phyloP scores from a whole-genome alignment of 2,888 invertebrate species.

The Mechanitis messenoides region DNA sequence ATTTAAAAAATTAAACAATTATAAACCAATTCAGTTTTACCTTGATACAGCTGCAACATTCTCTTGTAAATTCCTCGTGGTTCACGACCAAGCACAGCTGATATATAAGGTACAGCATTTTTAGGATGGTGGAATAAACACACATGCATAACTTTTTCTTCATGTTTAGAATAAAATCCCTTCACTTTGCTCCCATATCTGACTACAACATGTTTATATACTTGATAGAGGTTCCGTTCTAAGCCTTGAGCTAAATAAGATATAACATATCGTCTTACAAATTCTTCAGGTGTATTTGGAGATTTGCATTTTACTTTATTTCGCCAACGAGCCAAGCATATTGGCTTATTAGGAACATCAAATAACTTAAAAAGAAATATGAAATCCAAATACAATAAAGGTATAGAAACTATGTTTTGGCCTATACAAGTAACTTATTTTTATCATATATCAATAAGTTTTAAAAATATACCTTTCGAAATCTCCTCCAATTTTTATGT shows the following conservation, averaged over 20 bases:
- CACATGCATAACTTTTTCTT: constrained; percentile 57
- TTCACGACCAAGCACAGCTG: constrained; percentile 49
- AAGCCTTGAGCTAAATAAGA: constrained; percentile 55
- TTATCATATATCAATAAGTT: background rate
- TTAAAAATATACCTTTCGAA: constrained; percentile 44
- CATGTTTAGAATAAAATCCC: constrained; percentile 44
- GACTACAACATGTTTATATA: constrained; percentile 46
- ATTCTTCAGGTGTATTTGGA: constrained; percentile 43
- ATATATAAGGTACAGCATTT: constrained; percentile 40
- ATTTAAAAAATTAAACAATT: background rate
- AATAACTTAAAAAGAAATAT: constrained; percentile 42
- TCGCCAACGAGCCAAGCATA: constrained; percentile 54
- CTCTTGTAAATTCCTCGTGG: constrained; percentile 51
- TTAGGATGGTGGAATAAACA: constrained; percentile 48
- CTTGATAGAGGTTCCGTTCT: constrained; percentile 52
- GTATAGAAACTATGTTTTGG: background rate
- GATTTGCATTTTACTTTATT: constrained; percentile 41
- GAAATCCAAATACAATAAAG: constrained; percentile 10
- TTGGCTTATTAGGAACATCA: constrained; percentile 51
- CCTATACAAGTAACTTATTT: background rate
- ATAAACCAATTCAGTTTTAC: constrained; percentile 28
- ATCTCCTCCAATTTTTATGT: constrained; percentile 51
- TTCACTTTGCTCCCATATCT: constrained; percentile 40
- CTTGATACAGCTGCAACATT: constrained; percentile 36
- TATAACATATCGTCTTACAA: constrained; percentile 46